These are phyloP conservation scores for Hydraecia micacea DNA, from an alignment of 2,888 invertebrate genomes.

Conservation along the genomic window DNA sequence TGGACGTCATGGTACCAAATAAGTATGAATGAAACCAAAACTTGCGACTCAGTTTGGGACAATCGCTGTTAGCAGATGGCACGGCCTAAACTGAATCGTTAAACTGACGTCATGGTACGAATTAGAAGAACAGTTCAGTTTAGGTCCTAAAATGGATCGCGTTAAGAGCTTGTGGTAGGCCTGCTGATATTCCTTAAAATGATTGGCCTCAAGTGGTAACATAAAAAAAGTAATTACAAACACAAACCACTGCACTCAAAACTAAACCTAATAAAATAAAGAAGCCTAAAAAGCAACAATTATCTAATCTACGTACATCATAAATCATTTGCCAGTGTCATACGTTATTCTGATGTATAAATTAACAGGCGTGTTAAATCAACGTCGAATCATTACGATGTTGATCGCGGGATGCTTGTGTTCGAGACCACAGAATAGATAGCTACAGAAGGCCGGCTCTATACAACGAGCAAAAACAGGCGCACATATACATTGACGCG, in stretches of 20 bases:
- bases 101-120: too few relatives aligned
- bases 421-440: constrained; percentile 22
- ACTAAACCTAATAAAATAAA: constrained; percentile 61
- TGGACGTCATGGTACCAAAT: too few relatives aligned
- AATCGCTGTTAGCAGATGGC: too few relatives aligned
- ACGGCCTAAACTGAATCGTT: too few relatives aligned
- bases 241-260: constrained; percentile 28
- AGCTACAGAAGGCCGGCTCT: not conserved
- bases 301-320: constrained; percentile 72
- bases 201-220: not conserved
- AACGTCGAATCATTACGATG: constrained; percentile 78
- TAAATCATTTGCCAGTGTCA: constrained; percentile 79
- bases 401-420: constrained; percentile 52
- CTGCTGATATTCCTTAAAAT: too few relatives aligned
- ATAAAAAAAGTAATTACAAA: constrained; percentile 46
- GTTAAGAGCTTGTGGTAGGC: too few relatives aligned
- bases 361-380: constrained; percentile 85
- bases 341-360: constrained; percentile 73
- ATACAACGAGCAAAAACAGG: not conserved
- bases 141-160: too few relatives aligned
- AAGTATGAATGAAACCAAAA: too few relatives aligned
- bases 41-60: too few relatives aligned
- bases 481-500: not conserved
- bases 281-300: constrained; percentile 68
- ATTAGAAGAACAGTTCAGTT: too few relatives aligned